Evolutionary conservation across 2,797 vertebrate species (phyloP).

Genomic region (Halcyon badia): DNA sequence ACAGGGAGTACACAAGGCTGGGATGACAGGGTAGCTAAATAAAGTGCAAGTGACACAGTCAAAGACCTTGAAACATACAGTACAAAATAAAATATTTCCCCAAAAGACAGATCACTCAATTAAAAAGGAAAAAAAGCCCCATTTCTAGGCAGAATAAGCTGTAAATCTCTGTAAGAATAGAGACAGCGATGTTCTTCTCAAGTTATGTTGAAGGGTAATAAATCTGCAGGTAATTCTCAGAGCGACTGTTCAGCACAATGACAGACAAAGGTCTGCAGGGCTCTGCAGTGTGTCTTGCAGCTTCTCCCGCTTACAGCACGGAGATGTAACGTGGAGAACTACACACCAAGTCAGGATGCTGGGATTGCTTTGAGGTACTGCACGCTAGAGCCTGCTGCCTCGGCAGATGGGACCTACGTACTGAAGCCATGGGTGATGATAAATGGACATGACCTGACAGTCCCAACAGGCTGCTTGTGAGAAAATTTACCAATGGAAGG

Average conservation of each 20-base stretch:
- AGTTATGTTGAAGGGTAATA: constrained; percentile 7
- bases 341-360: neutral
- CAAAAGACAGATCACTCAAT: constrained; percentile 55
- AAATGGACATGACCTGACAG: neutral
- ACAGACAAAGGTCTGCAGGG: constrained; percentile 15
- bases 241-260: accelerated
- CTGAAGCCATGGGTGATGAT: neutral
- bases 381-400: neutral
- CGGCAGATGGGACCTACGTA: neutral
- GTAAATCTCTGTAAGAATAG: constrained; percentile 56
- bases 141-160: constrained; percentile 29
- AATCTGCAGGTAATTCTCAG: constrained; percentile 37
- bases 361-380: neutral
- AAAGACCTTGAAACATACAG: constrained; percentile 47
- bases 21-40: constrained; percentile 9
- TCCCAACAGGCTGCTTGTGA: neutral
- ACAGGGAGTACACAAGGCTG: neutral
- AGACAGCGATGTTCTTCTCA: neutral
- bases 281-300: neutral
- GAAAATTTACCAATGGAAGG: neutral
- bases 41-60: constrained; percentile 36
- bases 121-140: constrained; percentile 15
- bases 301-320: neutral
- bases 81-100: constrained; percentile 44
- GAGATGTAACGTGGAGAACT: neutral